Percentiles rank a stretch among this genome's conserved stretches.
These are phyloP conservation scores for Camponotus pennsylvanicus DNA, from an alignment of 1,140 invertebrate genomes.

Conservation along the genomic window DNA sequence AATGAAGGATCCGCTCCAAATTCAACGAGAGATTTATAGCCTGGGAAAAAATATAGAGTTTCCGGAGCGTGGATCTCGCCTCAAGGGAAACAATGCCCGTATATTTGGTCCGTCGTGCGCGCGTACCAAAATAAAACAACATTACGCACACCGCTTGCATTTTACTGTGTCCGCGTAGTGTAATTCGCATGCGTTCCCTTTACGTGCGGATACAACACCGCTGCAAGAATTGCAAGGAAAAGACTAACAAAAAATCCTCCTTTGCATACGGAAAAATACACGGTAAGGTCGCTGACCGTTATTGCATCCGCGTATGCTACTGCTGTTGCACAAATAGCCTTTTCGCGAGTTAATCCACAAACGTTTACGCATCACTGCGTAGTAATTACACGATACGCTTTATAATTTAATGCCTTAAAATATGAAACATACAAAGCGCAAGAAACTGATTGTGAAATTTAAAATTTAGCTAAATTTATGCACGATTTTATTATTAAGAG, in stretches of 20 bases:
- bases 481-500: slow-evolving; percentile 18
- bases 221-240: not conserved
- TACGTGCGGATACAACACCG: slow-evolving; percentile 25
- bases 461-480: slow-evolving; percentile 8
- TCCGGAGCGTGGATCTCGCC: slow-evolving; percentile 23
- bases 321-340: slow-evolving; percentile 5
- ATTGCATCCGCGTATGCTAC: slow-evolving; percentile 28
- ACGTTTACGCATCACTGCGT: not conserved
- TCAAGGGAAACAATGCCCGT: slow-evolving; percentile 49
- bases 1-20: slow-evolving; percentile 44
- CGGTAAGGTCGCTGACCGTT: slow-evolving; percentile 41
- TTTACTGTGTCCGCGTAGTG: slow-evolving; percentile 35
- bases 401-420: not conserved
- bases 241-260: slow-evolving; percentile 27
- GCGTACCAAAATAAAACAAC: slow-evolving; percentile 32
- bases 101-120: slow-evolving; percentile 21
- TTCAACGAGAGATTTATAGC: slow-evolving; percentile 38
- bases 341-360: slow-evolving; percentile 11
- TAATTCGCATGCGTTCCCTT: slow-evolving; percentile 45
- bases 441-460: not conserved
- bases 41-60: slow-evolving; percentile 31
- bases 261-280: slow-evolving; percentile 39
- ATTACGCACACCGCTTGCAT: slow-evolving; percentile 41
- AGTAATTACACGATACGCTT: no score
- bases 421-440: not conserved